Conservation (phyloP, 2,888 invertebrate species). For the Pecten maximus region DNA sequence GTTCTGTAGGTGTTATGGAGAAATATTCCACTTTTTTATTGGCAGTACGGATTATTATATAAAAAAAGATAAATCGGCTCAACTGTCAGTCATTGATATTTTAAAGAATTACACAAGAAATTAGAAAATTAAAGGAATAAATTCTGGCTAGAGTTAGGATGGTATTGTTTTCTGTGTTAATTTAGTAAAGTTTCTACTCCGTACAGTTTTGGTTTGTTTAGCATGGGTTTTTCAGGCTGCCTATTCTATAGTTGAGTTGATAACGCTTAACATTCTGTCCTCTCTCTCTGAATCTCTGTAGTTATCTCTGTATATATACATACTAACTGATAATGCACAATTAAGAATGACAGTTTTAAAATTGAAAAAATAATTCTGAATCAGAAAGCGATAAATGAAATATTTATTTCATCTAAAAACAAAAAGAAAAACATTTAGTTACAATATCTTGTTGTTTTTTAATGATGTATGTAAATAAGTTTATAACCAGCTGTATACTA, state of each 20-base stretch:
- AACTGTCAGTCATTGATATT: neutral
- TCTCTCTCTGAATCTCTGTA: slow-evolving; percentile 7
- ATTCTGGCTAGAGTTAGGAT: neutral
- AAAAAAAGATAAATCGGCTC: neutral
- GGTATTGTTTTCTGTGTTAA: neutral
- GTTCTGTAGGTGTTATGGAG: neutral
- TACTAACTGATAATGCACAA: neutral
- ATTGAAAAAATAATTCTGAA: neutral
- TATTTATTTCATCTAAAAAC: too few relatives aligned
- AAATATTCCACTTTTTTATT: neutral
- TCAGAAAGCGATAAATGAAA: neutral
- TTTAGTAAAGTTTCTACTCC: neutral
- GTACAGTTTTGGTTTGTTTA: neutral
- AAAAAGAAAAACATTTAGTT: too few relatives aligned
- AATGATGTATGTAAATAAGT: neutral
- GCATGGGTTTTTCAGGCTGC: slow-evolving; percentile 11
- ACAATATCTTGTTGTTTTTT: too few relatives aligned
- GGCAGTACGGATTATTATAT: neutral
- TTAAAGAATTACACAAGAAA: neutral
- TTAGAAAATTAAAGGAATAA: neutral
- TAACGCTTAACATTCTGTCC: slow-evolving; percentile 2
- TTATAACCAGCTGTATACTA: too few relatives aligned
- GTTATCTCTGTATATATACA: neutral
- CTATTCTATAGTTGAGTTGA: neutral
- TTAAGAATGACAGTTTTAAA: too few relatives aligned